Conservation (phyloP, 2,888 invertebrate species). For the Laothoe populi region DNA sequence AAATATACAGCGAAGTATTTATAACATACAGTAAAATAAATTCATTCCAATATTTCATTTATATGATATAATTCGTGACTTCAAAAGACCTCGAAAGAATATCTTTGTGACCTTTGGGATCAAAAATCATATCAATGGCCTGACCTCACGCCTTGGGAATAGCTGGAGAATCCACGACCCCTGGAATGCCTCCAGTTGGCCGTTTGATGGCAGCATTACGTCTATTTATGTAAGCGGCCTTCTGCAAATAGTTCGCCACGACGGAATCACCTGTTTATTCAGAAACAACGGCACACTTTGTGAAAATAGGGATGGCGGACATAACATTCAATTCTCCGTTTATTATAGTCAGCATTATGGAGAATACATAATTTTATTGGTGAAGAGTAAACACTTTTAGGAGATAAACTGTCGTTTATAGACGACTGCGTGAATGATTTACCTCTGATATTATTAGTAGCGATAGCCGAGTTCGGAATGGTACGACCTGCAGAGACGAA, state of each 20-base stretch:
- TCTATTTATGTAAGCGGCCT: slow-evolving; percentile 12
- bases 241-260: slow-evolving; percentile 15
- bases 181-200: slow-evolving; percentile 22
- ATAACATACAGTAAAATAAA: background rate
- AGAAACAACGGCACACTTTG: slow-evolving; percentile 10
- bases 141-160: background rate
- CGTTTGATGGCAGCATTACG: background rate
- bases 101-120: no score
- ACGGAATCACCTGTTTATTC: slow-evolving; percentile 18
- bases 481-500: no score
- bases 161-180: slow-evolving; percentile 1
- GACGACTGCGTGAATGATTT: no score
- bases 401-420: no score
- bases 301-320: background rate
- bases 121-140: background rate
- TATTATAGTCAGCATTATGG: no score
- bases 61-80: no score
- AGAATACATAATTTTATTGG: no score
- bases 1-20: background rate
- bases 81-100: no score
- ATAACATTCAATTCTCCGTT: background rate
- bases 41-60: background rate
- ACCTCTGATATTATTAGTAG: no score
- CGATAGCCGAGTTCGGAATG: no score
- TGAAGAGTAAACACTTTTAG: no score